Conservation (phyloP, 2,888 invertebrate species). For the Ptycholaimellus sp. region DNA sequence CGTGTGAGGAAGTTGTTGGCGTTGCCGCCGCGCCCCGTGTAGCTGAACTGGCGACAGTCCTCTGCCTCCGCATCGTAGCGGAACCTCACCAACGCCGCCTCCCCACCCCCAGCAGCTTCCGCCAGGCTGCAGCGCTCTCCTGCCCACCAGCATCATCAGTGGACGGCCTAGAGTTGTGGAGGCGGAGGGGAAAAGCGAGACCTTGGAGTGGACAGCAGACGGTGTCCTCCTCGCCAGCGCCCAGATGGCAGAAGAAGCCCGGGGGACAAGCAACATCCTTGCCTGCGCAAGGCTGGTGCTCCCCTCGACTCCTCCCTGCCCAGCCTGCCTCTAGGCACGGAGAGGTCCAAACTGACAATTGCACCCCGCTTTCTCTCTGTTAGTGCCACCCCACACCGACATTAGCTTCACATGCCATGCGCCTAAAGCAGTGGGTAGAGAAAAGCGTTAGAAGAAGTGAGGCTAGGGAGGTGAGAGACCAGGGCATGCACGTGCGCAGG, state of each 20-base stretch:
- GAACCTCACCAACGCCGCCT: not conserved
- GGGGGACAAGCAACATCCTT: constrained; percentile 4
- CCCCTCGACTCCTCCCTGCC: too few species aligned
- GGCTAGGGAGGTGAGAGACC: too few species aligned
- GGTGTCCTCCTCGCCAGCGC: not conserved
- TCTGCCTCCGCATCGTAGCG: constrained; percentile 2
- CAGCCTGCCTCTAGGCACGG: not conserved
- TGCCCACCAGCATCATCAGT: too few species aligned
- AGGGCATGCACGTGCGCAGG: constrained; percentile 6
- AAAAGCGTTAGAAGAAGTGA: too few species aligned
- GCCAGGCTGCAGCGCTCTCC: constrained; percentile 6
- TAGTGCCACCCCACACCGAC: too few species aligned
- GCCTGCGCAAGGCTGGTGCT: too few species aligned
- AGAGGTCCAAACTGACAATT: too few species aligned
- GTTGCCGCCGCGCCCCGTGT: constrained; percentile 7
- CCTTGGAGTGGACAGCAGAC: constrained; percentile 8
- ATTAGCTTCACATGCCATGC: too few species aligned
- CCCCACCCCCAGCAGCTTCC: constrained; percentile 1
- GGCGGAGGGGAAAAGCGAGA: too few species aligned
- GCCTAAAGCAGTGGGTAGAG: too few species aligned
- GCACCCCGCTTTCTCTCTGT: too few species aligned
- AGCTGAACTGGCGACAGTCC: constrained; percentile 5
- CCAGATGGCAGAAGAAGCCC: constrained; percentile 7
- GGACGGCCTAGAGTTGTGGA: too few species aligned
- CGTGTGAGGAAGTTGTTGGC: constrained; percentile 5